These are phyloP conservation scores for Xestoiulus laeticollis DNA, from an alignment of 2,888 invertebrate genomes.

Conservation along the genomic window DNA sequence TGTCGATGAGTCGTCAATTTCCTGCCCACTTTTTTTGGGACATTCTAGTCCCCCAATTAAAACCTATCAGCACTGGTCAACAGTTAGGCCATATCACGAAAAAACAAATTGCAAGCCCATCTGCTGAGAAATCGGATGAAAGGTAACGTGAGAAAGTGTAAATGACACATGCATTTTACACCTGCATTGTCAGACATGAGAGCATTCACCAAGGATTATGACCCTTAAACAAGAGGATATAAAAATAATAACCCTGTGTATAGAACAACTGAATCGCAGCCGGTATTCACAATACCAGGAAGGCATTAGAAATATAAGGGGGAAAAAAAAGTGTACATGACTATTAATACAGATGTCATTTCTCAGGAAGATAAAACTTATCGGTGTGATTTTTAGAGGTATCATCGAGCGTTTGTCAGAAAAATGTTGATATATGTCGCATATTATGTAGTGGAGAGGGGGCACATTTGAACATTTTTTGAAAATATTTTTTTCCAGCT, in stretches of 20 bases:
- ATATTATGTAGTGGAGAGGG: no score
- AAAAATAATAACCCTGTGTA: neutral
- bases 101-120: neutral
- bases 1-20: neutral
- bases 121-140: neutral
- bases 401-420: neutral
- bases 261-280: neutral
- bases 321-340: neutral
- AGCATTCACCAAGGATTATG: slow-evolving; percentile 14
- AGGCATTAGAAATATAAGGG: neutral
- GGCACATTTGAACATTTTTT: no score
- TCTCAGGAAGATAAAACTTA: neutral
- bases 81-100: neutral
- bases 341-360: neutral
- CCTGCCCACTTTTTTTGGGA: neutral
- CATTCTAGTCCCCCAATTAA: neutral
- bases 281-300: neutral
- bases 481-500: no score
- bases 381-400: neutral
- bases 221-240: neutral
- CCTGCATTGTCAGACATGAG: neutral
- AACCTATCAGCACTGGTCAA: neutral
- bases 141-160: neutral
- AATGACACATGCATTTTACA: neutral
- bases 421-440: neutral